phyloP scores from a whole-genome alignment of 1,140 invertebrate genomes.

The Micrasema minimum region DNA sequence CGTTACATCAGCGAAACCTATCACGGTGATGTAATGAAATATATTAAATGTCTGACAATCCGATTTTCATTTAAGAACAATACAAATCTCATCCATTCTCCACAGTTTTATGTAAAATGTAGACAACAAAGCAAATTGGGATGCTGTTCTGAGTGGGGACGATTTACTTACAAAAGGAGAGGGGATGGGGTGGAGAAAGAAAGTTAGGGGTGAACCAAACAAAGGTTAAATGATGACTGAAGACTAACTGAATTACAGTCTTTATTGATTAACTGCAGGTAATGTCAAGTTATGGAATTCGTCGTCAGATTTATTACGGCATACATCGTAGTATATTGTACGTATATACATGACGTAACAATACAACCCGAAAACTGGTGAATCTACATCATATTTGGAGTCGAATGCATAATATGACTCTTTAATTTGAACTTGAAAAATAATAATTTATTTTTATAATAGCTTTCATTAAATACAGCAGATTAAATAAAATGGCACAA shows the following conservation, averaged over 20 bases:
- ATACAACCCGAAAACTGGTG: no score
- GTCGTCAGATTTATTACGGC: no score
- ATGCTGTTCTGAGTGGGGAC: conserved; percentile 16
- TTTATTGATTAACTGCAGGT: conserved; percentile 38
- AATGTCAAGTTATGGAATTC: not conserved
- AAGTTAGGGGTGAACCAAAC: conserved; percentile 31
- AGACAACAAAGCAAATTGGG: conserved; percentile 39
- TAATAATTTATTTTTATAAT: no score
- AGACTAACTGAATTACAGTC: conserved; percentile 39
- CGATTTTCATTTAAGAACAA: conserved; percentile 26
- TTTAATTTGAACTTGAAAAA: no score
- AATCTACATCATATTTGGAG: no score
- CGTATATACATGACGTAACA: no score
- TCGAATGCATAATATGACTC: no score
- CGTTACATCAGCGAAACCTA: not conserved
- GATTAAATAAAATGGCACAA: no score
- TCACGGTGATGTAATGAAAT: not conserved
- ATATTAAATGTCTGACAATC: conserved; percentile 1
- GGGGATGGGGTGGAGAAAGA: not conserved
- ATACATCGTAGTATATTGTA: no score
- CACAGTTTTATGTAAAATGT: conserved; percentile 23
- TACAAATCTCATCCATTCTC: conserved; percentile 31
- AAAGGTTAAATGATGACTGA: conserved; percentile 41
- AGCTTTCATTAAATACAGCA: no score
- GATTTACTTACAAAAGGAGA: not conserved